A percentile compares a stretch with the other conserved stretches of the same genome.
These are phyloP conservation scores for Mythimna loreyi DNA, from an alignment of 2,888 invertebrate genomes.

Conservation along the genomic window DNA sequence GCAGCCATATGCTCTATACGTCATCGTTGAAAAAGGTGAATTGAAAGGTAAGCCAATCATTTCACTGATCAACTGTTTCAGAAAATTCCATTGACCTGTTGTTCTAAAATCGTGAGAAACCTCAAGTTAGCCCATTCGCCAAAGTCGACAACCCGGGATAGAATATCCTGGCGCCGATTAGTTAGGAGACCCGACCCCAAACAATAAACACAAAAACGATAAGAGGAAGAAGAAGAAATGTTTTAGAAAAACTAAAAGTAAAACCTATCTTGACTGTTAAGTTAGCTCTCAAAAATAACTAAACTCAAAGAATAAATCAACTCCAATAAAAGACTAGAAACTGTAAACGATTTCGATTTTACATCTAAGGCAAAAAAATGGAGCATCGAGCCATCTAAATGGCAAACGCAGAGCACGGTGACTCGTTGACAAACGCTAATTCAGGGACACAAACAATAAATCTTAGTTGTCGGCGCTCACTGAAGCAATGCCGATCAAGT, in stretches of 20 bases:
- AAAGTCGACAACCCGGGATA: no score
- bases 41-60: conserved; percentile 91
- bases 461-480: conserved; percentile 43
- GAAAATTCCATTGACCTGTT: no score
- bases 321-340: neutral
- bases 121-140: no score
- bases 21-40: conserved; percentile 97
- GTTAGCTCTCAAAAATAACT: neutral
- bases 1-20: conserved; percentile 97
- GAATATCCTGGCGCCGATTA: no score
- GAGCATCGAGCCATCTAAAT: conserved; percentile 16
- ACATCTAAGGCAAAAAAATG: conserved; percentile 17
- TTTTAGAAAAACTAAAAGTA: neutral
- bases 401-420: conserved; percentile 15
- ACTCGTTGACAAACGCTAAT: conserved; percentile 44
- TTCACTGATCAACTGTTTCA: neutral
- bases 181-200: no score
- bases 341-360: conserved; percentile 10
- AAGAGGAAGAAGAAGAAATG: no score
- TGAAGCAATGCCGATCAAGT: conserved; percentile 47
- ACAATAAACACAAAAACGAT: no score
- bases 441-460: conserved; percentile 59
- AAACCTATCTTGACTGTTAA: no score
- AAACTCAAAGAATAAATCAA: neutral
- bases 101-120: no score